Conservation (phyloP, 2,113 vertebrate genomes). For the Melanotaenia duboulayi region DNA sequence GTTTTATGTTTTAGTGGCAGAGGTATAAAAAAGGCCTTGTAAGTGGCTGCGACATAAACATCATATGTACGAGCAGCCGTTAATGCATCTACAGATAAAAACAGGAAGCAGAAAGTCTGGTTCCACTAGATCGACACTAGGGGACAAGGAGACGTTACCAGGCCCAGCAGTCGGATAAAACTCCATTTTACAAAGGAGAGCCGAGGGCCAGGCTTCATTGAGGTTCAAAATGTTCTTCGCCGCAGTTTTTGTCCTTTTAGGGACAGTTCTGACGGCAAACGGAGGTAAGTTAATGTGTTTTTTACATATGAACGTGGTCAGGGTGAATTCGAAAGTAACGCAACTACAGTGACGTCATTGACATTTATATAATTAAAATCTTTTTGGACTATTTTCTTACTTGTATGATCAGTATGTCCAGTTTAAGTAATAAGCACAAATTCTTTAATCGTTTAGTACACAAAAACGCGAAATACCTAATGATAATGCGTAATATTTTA, state of each 20-base stretch:
- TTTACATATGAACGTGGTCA: rapidly evolving
- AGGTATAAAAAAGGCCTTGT: background rate
- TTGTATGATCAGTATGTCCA: too few species aligned
- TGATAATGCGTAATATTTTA: too few species aligned
- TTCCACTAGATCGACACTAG: rapidly evolving
- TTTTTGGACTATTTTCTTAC: rapidly evolving
- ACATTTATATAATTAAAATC: background rate
- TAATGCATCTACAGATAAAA: background rate
- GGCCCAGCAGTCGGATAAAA: rapidly evolving
- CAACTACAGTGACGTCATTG: background rate
- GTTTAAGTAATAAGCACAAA: background rate
- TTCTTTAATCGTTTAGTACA: too few species aligned
- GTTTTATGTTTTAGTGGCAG: background rate
- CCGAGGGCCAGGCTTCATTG: rapidly evolving
- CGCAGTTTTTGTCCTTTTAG: background rate
- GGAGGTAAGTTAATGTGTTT: slow-evolving; percentile 17
- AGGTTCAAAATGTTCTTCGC: background rate
- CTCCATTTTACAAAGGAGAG: rapidly evolving
- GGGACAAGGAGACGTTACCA: background rate
- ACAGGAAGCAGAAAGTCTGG: background rate
- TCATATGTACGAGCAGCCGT: background rate
- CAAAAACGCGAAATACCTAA: too few species aligned
- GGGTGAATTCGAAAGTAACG: slow-evolving; percentile 49
- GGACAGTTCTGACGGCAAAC: background rate
- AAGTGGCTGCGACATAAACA: too few species aligned